phyloP scores from a whole-genome alignment of 2,888 invertebrate species.

The Agriotes lineatus region DNA sequence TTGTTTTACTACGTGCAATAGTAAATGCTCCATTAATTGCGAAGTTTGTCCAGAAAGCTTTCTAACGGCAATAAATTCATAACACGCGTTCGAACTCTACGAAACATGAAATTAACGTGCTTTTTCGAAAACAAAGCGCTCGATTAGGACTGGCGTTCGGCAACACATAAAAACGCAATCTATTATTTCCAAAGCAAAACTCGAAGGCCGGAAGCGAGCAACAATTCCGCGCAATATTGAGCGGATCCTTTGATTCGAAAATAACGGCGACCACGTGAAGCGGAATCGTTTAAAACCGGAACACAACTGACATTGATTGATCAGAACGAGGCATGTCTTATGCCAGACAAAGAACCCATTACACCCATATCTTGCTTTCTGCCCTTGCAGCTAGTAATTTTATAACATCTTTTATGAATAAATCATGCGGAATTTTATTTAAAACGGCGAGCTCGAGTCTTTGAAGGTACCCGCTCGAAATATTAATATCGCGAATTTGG shows the following conservation, averaged over 20 bases:
- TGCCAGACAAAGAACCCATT: conserved; percentile 9
- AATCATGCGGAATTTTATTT: not conserved
- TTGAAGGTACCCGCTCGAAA: too few relatives aligned
- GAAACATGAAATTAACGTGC: not conserved
- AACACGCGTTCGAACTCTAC: too few relatives aligned
- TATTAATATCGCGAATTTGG: not conserved
- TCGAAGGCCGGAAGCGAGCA: conserved; percentile 9
- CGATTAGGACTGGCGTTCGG: conserved; percentile 12
- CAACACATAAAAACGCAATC: conserved; percentile 3
- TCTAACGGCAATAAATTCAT: too few relatives aligned
- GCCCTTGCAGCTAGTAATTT: too few relatives aligned
- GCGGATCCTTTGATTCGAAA: conserved; percentile 18
- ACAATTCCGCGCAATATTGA: conserved; percentile 19
- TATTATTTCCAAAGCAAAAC: conserved; percentile 13
- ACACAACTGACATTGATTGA: conserved; percentile 20
- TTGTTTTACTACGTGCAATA: too few relatives aligned
- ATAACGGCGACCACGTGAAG: conserved; percentile 21
- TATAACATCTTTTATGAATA: too few relatives aligned
- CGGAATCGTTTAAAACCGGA: conserved; percentile 20
- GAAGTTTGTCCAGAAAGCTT: too few relatives aligned
- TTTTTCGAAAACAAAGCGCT: not conserved
- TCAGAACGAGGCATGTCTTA: conserved; percentile 16
- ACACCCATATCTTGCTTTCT: not conserved
- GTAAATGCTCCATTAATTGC: too few relatives aligned
- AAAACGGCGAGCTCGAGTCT: not conserved